Percentiles rank a stretch among this genome's conserved stretches.
phyloP scores from a whole-genome alignment of 2,888 invertebrate genomes.

The Dysmachus trigonus region DNA sequence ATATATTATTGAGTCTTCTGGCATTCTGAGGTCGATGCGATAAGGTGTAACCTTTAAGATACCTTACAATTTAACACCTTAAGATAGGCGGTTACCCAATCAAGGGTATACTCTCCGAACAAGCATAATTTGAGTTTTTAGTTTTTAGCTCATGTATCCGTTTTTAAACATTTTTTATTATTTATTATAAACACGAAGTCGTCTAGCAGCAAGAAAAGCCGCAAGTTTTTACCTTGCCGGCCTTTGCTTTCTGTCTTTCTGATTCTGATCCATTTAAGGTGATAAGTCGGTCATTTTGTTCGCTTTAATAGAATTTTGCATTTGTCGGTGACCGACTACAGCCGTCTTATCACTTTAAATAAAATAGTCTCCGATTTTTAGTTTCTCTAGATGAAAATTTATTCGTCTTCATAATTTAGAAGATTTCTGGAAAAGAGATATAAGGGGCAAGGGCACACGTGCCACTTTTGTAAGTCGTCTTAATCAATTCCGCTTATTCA shows the following conservation, averaged over 20 bases:
- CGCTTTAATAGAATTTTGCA: not conserved
- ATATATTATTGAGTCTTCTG: not conserved
- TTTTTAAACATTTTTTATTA: not conserved
- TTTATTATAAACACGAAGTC: not conserved
- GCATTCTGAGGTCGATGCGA: not conserved
- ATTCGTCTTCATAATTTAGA: no score
- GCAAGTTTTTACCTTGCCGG: not conserved
- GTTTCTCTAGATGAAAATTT: not conserved
- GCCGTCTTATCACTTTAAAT: no score
- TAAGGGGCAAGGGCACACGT: no score
- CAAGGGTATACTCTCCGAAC: not conserved
- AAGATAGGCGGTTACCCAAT: no score
- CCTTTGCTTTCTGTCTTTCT: not conserved
- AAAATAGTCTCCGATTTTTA: not conserved
- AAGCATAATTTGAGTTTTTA: not conserved
- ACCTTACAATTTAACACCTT: no score
- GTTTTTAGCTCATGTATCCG: not conserved
- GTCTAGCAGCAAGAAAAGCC: not conserved
- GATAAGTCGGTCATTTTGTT: not conserved
- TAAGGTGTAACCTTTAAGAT: not conserved
- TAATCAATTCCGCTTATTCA: no score
- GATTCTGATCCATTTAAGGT: not conserved
- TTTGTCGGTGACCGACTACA: not conserved
- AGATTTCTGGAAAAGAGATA: no score
- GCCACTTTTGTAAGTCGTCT: no score